Evolutionary conservation across 2,888 invertebrate genomes (phyloP).

Genomic region (Ectemnius lituratus): DNA sequence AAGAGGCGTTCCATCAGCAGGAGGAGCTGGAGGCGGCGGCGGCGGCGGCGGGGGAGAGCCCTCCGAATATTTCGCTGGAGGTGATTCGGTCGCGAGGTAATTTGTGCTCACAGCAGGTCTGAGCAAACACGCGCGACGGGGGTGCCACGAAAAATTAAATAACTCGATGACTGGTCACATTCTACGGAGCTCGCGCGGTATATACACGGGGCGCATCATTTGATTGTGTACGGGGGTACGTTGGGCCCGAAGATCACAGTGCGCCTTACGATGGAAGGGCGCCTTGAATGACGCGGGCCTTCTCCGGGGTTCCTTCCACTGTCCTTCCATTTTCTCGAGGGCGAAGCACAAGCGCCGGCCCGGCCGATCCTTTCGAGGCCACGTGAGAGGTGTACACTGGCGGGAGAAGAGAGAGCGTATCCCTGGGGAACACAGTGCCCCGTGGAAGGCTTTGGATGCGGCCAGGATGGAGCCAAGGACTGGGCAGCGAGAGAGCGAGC

Average conservation of each 20-base stretch:
- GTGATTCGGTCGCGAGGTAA: constrained; percentile 81
- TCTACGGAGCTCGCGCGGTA: constrained; percentile 71
- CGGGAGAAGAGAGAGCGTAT: constrained; percentile 22
- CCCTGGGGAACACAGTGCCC: constrained; percentile 52
- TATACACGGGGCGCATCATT: constrained; percentile 30
- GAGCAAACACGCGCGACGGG: constrained; percentile 80
- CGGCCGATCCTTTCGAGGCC: constrained; percentile 10
- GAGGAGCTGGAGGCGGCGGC: constrained; percentile 43
- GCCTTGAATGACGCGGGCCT: constrained; percentile 65
- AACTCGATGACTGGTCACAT: constrained; percentile 82
- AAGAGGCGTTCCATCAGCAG: constrained; percentile 50
- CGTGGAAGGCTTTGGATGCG: constrained; percentile 28
- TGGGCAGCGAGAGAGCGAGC: constrained; percentile 71
- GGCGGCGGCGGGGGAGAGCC: constrained; percentile 37
- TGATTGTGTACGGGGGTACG: background rate
- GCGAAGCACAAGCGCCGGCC: constrained; percentile 21
- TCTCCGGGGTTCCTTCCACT: constrained; percentile 20
- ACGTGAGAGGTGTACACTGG: background rate
- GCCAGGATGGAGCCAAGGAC: constrained; percentile 45
- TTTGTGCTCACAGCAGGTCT: constrained; percentile 83
- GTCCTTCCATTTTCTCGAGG: constrained; percentile 33
- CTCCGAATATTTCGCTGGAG: constrained; percentile 62
- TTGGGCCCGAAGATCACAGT: background rate
- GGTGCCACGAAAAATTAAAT: constrained; percentile 79
- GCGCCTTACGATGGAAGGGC: constrained; percentile 42